Conservation (phyloP, 2,113 vertebrate species). For the Grus americana region DNA sequence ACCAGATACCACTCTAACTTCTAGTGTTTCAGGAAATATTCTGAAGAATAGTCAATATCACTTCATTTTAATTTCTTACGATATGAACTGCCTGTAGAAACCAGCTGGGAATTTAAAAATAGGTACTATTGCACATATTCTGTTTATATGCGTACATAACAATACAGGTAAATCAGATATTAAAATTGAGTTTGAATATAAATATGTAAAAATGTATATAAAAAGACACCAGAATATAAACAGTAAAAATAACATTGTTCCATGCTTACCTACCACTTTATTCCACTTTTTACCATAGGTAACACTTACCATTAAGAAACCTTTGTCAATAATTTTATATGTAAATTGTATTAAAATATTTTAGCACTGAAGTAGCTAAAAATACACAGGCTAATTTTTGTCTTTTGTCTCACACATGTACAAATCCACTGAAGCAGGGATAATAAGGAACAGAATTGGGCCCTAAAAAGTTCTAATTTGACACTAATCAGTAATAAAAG, state of each 20-base stretch:
- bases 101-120: not conserved
- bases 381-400: not conserved
- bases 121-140: not conserved
- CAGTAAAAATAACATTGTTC: not conserved
- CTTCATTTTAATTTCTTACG: not conserved
- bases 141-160: not conserved
- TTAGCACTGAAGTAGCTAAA: not conserved
- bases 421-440: not conserved
- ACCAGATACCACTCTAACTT: not conserved
- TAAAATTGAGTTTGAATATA: not conserved
- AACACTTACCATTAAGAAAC: not conserved
- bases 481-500: constrained; percentile 62
- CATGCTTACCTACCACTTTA: not conserved
- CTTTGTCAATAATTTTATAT: not conserved
- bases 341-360: constrained; percentile 7
- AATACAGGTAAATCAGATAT: not conserved
- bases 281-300: not conserved
- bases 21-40: not conserved
- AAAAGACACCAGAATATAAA: not conserved
- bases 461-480: constrained; percentile 59
- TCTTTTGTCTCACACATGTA: not conserved
- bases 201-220: not conserved
- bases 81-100: not conserved
- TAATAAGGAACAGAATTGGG: constrained; percentile 33
- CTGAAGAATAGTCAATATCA: not conserved